Base-by-base conservation (phyloP, 2,888 invertebrate genomes). In the Caenorhabditis macrosperma region DNA sequence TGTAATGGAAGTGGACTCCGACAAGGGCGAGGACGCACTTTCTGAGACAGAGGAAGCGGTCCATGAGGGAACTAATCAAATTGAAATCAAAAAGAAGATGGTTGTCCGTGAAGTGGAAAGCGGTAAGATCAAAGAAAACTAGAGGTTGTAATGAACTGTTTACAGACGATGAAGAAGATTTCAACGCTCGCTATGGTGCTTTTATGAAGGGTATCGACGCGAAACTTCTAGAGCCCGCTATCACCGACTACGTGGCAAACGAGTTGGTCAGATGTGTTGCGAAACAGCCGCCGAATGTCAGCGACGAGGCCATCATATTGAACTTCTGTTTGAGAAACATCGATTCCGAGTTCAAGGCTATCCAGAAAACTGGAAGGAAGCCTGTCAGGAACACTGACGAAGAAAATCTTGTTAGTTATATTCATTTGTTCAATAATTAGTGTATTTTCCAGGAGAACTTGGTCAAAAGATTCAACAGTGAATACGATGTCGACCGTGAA, bases 371-470 rank as follows among this genome's bases (percentile, higher is more conserved):
- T 17, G 74, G 74, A 1, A 59, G 59, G 10, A 17, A 1, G 12
- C 4, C 17, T 0, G 15, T 17, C 0, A n/a, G 12, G 10, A 41
- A 64, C 17, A 35, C 64, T 0, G 64, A 74, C 24, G 57, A 64
- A 9, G 38, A 20, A 1, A 69, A 30, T 52, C 28, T 69, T n/a
- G 69, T 69, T 9, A 54, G 59, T 48, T 0, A 17, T n/a, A 24
- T 54, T 52, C 24, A 33, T 24, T 41, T 10, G 10, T 22, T 26
- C 17, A 9, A 7, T 52, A 17, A 17, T 4, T 63, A 28, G 24
- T 20, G 15, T 28, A 28, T 5, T n/a, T 71, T 61, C 24, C 59
- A 74, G 74, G 64, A 74, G 12, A 30, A 59, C 15, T 28, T 74
- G 22, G 74, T 74, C 6, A 52, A 20, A 7, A 57, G 66, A 7